phyloP scores from a whole-genome alignment of 1,140 invertebrate genomes.

The Aphaenogaster floridana region DNA sequence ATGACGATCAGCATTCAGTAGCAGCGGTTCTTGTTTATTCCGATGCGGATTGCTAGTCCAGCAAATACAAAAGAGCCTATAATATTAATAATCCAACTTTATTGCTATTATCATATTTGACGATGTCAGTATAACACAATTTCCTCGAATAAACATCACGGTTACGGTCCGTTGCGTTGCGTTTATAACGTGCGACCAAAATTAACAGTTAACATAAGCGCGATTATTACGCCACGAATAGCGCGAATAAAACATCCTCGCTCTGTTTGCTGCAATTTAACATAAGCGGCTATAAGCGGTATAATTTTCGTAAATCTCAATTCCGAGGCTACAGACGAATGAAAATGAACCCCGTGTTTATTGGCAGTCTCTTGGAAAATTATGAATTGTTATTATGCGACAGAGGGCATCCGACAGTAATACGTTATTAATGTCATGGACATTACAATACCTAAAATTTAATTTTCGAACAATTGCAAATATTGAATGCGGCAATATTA shows the following conservation, averaged over 20 bases:
- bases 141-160: conserved; percentile 43
- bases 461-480: conserved; percentile 9
- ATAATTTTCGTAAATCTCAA: conserved; percentile 32
- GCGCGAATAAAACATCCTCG: conserved; percentile 31
- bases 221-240: conserved; percentile 43
- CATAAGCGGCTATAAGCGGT: background rate
- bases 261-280: conserved; percentile 30
- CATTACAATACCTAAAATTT: conserved; percentile 13
- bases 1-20: background rate
- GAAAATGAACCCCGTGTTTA: conserved; percentile 11
- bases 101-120: conserved; percentile 28
- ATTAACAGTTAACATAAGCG: conserved; percentile 48
- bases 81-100: conserved; percentile 52
- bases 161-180: background rate
- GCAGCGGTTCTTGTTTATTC: background rate
- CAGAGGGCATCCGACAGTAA: background rate
- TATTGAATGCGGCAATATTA: background rate
- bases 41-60: background rate
- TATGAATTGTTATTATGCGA: background rate
- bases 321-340: background rate
- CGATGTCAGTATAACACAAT: conserved; percentile 11
- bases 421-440: conserved; percentile 9
- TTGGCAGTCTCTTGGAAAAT: conserved; percentile 33
- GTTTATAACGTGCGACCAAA: conserved; percentile 12
- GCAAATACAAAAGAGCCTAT: background rate